Base-by-base conservation (phyloP, 2,888 invertebrate species). In the Sympetrum striolatum region DNA sequence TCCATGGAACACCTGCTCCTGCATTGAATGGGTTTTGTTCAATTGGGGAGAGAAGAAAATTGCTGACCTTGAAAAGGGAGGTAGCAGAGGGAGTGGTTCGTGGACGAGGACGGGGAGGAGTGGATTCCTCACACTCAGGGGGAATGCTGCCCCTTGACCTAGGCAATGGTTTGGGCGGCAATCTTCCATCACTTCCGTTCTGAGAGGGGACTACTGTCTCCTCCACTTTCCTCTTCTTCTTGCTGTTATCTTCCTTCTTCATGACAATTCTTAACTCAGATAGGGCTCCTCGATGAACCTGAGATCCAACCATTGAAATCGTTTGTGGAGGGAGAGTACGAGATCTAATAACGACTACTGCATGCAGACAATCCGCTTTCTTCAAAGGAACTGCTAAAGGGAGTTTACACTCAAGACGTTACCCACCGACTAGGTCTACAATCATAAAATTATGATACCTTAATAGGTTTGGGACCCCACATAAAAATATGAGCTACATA, bases 151-250 rank as follows among this genome's bases (percentile, higher is more conserved):
- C 95, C 92, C 96, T 95, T 81, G 96, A 97, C 92, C 97, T 95
- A 0, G 98, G 97, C 94, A 97, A 94, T 22, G 98, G 97, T 93
- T 97, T 97, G 0, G 97, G 97, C 1, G 96, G 96, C 3, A 90
- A 90, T 25, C 92, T 92, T 44, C 92, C 92, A 90, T 91, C 82
- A 12, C 90, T 90, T n/a, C 91, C 91, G 90, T 91, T 91, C 35
- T 92, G 92, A 86, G 86, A 37, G n/a, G 37, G 37, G 86, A 35
- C 37, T 12, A 31, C 86, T 18, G 15, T 58, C 1, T 37, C 60
- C 31, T 86, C 86, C 22, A 86, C 91, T 64, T 91, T 91, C 15
- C 92, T 92, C 90, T 92, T 92, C 86, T 92, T 92, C 53, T 92
- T 92, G 35, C 91, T 91, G 53, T 91, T 91, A 31, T 92, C 91